Base-by-base conservation (phyloP, 2,888 invertebrate species). In the Xestia c-nigrum region DNA sequence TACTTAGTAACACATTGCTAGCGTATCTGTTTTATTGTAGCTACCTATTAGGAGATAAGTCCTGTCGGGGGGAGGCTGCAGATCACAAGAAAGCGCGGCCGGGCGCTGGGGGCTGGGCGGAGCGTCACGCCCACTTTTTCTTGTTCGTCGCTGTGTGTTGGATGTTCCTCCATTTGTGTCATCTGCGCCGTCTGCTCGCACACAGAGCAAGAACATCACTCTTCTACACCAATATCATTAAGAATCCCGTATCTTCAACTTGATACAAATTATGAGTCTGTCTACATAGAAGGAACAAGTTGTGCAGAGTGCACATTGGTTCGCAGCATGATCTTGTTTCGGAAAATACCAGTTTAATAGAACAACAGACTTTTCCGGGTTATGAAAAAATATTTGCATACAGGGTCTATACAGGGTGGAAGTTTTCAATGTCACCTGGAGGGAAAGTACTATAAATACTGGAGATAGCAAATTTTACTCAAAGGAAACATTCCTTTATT, bases 1-100 rank as follows among this genome's bases (percentile, higher is more conserved):
- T 96, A 96, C 96, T 96, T 96, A 96, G 95, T 95, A 95, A 95
- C 96, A 96, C 96, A 94, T 95, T 93, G 93, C 91, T 92, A 93
- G 93, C 93, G 94, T 94, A 95, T 96, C 96, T 95, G 93, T 95
- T 95, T 95, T 95, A 95, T 94, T 94, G 95, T 94, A 95, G 93
- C 92, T 94, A 94, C 92, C 94, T 94, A 94, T 95, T 95, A 94
- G 92, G 93, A 94, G 96, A 96, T 96, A 95, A 96, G 92, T 92
- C 92, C 91, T 90, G 89, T 74, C 84, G 90, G 90, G 89, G 93
- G 94, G 95, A 93, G 94, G 93, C 91, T 93, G 94, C 91, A 92
- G 91, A 91, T 93, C 94, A 94, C 94, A 93, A 93, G 95, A 93
- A 92, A 93, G 90, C 91, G 91, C 81, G 88, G 84, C 83, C 84